phyloP scores from a whole-genome alignment of 1,140 invertebrate genomes.

The Pteromalus puparum region DNA sequence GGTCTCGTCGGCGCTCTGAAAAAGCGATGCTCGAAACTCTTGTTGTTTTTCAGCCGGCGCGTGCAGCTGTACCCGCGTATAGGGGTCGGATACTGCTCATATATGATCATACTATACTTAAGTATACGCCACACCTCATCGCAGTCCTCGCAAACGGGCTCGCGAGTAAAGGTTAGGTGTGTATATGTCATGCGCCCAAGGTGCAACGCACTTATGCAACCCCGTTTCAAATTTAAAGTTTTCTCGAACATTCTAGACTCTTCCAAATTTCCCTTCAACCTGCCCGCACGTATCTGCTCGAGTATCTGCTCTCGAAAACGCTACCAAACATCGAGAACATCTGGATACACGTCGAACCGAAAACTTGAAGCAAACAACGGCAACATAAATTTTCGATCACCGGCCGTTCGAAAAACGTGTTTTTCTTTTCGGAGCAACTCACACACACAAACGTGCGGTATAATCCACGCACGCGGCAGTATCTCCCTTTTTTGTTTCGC shows the following conservation, averaged over 20 bases:
- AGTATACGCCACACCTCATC: no score
- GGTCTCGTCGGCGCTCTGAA: not conserved
- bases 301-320: no score
- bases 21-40: no score
- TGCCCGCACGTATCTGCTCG: not conserved
- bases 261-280: not conserved
- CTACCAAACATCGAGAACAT: no score
- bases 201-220: slow-evolving; percentile 28
- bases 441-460: no score
- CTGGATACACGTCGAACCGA: no score
- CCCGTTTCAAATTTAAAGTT: slow-evolving; percentile 15
- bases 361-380: no score
- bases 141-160: not conserved
- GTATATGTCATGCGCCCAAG: not conserved
- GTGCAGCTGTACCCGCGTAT: not conserved
- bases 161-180: not conserved
- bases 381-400: no score
- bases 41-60: no score
- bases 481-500: not conserved
- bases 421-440: no score
- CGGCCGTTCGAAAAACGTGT: no score
- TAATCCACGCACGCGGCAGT: not conserved
- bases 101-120: no score
- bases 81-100: not conserved
- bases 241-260: not conserved